Conservation (phyloP, 2,797 vertebrate species). For the Gallinago nigripennis region DNA sequence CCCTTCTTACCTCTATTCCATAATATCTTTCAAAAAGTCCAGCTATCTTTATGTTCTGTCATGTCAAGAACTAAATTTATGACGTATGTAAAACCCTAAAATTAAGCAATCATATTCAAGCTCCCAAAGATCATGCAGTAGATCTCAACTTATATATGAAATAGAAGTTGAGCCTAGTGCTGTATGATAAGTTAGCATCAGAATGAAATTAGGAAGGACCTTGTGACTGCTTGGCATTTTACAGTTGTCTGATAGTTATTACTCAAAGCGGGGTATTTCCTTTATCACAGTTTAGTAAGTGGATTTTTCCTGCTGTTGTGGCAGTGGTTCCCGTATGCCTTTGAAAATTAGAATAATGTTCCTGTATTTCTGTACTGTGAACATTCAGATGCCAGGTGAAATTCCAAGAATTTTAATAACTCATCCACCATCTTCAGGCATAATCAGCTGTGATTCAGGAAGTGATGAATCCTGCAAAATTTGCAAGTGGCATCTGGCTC, state of each 20-base stretch:
- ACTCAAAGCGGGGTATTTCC: conserved; percentile 10
- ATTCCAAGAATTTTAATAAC: conserved; percentile 20
- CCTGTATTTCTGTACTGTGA: background rate
- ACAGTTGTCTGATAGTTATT: conserved; percentile 14
- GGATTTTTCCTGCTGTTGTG: background rate
- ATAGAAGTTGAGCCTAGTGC: background rate
- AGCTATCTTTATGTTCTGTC: background rate
- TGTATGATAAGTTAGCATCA: background rate
- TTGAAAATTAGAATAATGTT: background rate
- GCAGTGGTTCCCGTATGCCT: background rate
- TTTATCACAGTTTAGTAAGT: conserved; percentile 15
- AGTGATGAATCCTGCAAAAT: conserved; percentile 4
- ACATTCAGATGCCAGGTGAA: background rate
- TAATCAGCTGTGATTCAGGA: background rate
- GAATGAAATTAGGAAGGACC: conserved; percentile 13
- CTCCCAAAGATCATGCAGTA: background rate
- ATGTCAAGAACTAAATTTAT: background rate
- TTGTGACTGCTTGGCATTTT: background rate
- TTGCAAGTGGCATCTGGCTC: background rate
- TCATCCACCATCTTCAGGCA: background rate
- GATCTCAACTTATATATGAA: background rate
- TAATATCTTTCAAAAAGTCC: background rate
- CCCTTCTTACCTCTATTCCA: background rate
- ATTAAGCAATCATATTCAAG: background rate
- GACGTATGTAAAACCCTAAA: background rate